Conservation (phyloP, 1,140 invertebrate species). For the Diachasma alloeum region DNA sequence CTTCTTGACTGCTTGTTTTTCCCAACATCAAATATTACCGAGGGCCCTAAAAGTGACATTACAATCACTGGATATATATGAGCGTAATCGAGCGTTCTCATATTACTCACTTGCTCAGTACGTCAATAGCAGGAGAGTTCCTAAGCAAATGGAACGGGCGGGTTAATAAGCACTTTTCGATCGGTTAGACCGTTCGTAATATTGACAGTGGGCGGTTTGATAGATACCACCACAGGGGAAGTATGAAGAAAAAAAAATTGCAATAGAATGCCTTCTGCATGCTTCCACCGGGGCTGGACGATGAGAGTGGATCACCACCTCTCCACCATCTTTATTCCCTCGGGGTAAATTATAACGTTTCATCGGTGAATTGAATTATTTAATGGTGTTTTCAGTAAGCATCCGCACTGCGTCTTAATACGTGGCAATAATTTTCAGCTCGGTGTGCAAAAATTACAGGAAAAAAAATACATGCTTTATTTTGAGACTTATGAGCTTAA, state of each 20-base stretch:
- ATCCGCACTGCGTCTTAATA: neutral
- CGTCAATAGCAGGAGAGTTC: neutral
- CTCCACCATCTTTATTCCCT: constrained; percentile 26
- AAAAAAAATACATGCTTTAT: too few relatives aligned
- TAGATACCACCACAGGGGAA: constrained; percentile 29
- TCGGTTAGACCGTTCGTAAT: constrained; percentile 35
- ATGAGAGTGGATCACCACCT: constrained; percentile 20
- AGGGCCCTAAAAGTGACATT: neutral
- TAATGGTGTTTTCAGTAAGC: constrained; percentile 2
- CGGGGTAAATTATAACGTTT: constrained; percentile 41
- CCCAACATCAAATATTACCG: neutral
- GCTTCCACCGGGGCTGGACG: constrained; percentile 10
- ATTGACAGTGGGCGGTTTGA: constrained; percentile 40
- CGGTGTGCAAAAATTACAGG: neutral
- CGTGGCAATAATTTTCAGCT: neutral
- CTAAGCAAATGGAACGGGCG: constrained; percentile 31
- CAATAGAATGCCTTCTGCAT: neutral
- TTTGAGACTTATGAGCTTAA: too few relatives aligned
- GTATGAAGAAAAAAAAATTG: neutral
- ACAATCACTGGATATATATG: neutral
- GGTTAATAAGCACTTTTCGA: constrained; percentile 40
- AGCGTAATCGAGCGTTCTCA: neutral
- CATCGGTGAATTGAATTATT: constrained; percentile 34
- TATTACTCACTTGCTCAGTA: neutral
- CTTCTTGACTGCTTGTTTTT: neutral